These are phyloP conservation scores for Notiomystis cincta DNA, from an alignment of 2,113 vertebrate genomes.

Conservation along the genomic window DNA sequence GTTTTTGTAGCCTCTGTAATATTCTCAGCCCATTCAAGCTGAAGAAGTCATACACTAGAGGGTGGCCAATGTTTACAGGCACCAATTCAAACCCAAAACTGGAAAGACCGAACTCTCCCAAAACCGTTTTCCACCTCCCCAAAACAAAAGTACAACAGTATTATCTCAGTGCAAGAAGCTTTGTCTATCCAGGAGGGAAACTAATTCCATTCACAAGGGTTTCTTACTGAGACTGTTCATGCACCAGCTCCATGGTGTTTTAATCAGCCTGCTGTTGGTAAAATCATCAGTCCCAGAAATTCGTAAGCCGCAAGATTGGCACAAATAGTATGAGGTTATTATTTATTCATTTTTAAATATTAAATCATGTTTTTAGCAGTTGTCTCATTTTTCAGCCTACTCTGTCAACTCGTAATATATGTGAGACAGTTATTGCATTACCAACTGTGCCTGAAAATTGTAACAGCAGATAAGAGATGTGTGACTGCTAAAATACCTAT, in stretches of 20 bases:
- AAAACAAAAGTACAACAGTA: background rate
- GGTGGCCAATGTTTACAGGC: background rate
- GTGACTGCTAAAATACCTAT: background rate
- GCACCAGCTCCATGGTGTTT: background rate
- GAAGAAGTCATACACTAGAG: background rate
- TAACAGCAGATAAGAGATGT: background rate
- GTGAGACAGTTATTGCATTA: background rate
- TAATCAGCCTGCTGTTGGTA: background rate
- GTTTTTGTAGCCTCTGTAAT: background rate
- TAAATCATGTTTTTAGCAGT: background rate
- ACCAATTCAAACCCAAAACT: background rate
- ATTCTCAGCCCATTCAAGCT: background rate
- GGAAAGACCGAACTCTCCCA: background rate
- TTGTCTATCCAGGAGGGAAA: background rate
- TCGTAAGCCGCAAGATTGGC: background rate
- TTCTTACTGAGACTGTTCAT: background rate
- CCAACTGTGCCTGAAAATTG: background rate
- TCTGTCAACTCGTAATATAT: background rate
- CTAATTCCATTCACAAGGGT: background rate
- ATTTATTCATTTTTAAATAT: background rate
- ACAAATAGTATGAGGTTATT: background rate
- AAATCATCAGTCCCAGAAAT: background rate
- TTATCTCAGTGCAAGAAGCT: background rate
- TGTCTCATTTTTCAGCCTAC: background rate
- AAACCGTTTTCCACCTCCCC: background rate